A percentile compares a stretch with the other conserved stretches of the same genome.
Conservation (phyloP, 2,797 vertebrate species). For the Staurois parvus region DNA sequence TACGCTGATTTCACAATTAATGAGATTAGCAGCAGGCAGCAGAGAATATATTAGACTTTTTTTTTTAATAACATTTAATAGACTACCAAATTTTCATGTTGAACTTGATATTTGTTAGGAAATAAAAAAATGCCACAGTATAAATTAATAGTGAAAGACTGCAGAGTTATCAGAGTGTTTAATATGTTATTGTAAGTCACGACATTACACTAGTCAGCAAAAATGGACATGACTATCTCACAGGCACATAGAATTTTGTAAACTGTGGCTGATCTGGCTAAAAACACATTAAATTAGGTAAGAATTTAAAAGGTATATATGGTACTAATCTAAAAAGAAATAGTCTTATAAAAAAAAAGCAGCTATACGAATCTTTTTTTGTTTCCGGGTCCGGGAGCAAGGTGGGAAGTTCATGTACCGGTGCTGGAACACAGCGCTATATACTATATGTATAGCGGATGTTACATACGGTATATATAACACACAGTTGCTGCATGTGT, state of each 20-base stretch:
- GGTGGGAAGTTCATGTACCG: no score
- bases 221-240: constrained; percentile 5
- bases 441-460: no score
- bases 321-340: no score
- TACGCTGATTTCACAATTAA: constrained; percentile 46
- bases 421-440: no score
- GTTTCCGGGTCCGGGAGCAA: no score
- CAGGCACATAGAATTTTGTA: not conserved
- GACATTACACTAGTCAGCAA: not conserved
- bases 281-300: not conserved
- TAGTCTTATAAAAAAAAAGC: no score
- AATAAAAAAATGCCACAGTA: constrained; percentile 14
- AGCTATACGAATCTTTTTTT: no score
- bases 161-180: not conserved
- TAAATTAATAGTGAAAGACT: constrained; percentile 12
- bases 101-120: constrained; percentile 7
- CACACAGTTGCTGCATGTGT: no score
- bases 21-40: constrained; percentile 53
- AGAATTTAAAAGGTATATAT: no score
- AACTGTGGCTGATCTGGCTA: constrained; percentile 1
- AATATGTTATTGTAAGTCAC: not conserved
- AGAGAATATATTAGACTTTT: constrained; percentile 1
- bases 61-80: constrained; percentile 25
- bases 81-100: constrained; percentile 20
- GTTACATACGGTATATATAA: no score